Evolutionary conservation across 92 coral and sea anemone genomes (phyloP), one percentile per base, ranked within the genome.

Genomic region (Actinostola sp.): DNA sequence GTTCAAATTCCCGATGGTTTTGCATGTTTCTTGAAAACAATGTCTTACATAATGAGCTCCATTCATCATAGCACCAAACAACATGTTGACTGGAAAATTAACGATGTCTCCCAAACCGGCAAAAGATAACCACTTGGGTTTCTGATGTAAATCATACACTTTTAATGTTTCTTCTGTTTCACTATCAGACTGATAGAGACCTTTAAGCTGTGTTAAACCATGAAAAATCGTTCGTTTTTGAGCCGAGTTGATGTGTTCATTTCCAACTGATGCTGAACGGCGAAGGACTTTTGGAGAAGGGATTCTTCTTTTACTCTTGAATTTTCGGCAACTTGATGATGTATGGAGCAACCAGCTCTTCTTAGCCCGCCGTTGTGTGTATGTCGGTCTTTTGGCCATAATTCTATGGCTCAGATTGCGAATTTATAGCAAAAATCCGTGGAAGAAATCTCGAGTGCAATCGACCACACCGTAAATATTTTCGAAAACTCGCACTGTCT

Each of bases 291-390:
- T 21, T 20, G 25, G 30, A 32, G 61, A 27, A 27, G 55, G 5
- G 33, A 41, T 24, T 20, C 77, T 44, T 25, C 66, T 32, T 27
- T 43, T 74, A 9, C 59, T 46, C 54, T 46, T 82, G 63, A 56
- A 57, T 59, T 74, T 82, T 52, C 70, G 59, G 35, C 79, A 70
- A 38, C 56, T 29, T 36, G 85, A 48, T 49, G 89, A 77, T n/a
- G 68, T 74, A 56, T 79, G 81, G n/a, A 85, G 66, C 34, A 72
- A 77, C 89, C 86, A 79, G 55, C 73, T 49, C 61, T 85, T 79
- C 73, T 85, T 85, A 14, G 86, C 89, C 46, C 41, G 53, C 49
- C 57, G 50, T 39, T 85, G 77, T 12, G 84, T 56, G 61, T 61
- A 61, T 36, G 42, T 67, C 33, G 65, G 71, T 46, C 52, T 75